Evolutionary conservation across 1,140 invertebrate species (phyloP).

Genomic region (Ceratosolen fusciceps): DNA sequence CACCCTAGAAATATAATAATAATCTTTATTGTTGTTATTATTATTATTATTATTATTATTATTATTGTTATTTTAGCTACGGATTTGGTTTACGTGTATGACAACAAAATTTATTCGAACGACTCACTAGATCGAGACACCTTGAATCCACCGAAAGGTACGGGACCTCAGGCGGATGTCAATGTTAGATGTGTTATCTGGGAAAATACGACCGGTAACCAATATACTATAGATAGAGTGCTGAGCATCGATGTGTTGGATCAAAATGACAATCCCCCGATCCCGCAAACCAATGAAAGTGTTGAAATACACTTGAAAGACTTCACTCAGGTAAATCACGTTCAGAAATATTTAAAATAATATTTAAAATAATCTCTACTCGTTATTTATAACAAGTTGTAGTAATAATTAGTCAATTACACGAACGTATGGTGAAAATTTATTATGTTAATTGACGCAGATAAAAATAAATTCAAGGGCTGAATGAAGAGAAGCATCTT

Average conservation of each 20-base stretch:
- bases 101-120: slow-evolving; percentile 58
- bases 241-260: slow-evolving; percentile 63
- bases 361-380: too few species aligned
- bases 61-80: slow-evolving; percentile 57
- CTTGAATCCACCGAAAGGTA: slow-evolving; percentile 56
- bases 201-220: slow-evolving; percentile 54
- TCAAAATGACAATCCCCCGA: slow-evolving; percentile 69
- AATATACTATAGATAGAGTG: slow-evolving; percentile 55
- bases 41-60: too few species aligned
- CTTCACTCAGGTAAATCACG: slow-evolving; percentile 57
- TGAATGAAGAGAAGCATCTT: too few species aligned
- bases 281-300: slow-evolving; percentile 57
- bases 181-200: slow-evolving; percentile 62
- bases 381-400: too few species aligned
- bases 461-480: too few species aligned
- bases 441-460: too few species aligned
- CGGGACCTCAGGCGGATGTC: slow-evolving; percentile 57
- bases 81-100: slow-evolving; percentile 59
- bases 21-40: neutral
- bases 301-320: slow-evolving; percentile 58
- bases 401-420: too few species aligned
- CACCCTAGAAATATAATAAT: too few species aligned
- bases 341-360: too few species aligned
- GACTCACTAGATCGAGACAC: slow-evolving; percentile 61
- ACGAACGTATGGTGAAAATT: too few species aligned